Evolutionary conservation across 2,113 vertebrate genomes (phyloP).

Genomic region (Elanoides forficatus): DNA sequence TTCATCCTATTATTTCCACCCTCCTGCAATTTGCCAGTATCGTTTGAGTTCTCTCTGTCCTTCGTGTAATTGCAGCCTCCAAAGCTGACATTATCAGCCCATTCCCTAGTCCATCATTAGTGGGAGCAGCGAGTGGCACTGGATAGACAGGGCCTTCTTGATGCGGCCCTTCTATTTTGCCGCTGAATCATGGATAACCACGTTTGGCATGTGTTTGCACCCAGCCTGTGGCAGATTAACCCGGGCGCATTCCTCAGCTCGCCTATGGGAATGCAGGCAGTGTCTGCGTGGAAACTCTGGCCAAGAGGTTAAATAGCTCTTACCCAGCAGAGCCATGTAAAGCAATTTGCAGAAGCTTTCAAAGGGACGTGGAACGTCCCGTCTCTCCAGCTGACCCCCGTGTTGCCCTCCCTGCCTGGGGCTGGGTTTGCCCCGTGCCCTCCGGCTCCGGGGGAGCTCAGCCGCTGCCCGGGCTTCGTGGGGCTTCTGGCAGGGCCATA

Average conservation of each 20-base stretch:
- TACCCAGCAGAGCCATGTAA: neutral
- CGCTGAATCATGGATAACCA: rapidly evolving
- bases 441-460: neutral
- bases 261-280: neutral
- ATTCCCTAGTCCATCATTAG: rapidly evolving
- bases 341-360: neutral
- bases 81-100: neutral
- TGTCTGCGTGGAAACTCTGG: neutral
- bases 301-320: neutral
- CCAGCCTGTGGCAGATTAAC: neutral
- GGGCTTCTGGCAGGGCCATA: neutral
- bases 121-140: neutral
- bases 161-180: neutral
- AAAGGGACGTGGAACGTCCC: neutral
- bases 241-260: neutral
- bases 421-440: neutral
- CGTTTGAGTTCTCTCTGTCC: neutral
- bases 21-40: neutral
- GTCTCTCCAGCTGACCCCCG: neutral
- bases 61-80: neutral
- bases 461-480: rapidly evolving
- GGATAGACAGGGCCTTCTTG: neutral
- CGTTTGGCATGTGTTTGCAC: neutral
- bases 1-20: neutral
- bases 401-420: neutral